These are phyloP conservation scores for Anguilla anguilla DNA, from an alignment of 2,797 vertebrate genomes.

Conservation along the genomic window DNA sequence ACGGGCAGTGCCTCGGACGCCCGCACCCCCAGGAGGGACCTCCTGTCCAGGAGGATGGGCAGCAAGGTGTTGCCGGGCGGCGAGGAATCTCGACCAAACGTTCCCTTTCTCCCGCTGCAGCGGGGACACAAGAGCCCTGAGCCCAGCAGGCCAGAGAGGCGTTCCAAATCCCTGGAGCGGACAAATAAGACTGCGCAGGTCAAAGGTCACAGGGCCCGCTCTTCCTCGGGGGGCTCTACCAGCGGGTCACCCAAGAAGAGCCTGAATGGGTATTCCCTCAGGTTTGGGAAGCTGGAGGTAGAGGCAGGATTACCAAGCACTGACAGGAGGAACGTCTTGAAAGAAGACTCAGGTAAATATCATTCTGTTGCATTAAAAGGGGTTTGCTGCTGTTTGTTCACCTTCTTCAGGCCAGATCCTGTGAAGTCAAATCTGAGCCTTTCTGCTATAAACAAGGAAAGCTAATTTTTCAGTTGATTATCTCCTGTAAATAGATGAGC, in stretches of 20 bases:
- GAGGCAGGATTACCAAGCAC: conserved; percentile 60
- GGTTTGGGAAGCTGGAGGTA: conserved; percentile 70
- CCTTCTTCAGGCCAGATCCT: not conserved
- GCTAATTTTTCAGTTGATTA: not conserved
- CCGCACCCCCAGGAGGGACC: conserved; percentile 56
- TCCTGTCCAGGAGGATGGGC: conserved; percentile 56
- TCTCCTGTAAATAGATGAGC: not conserved
- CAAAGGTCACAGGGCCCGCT: conserved; percentile 70
- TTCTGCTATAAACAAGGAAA: not conserved
- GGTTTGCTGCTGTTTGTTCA: not conserved
- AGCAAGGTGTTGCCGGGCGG: conserved; percentile 63
- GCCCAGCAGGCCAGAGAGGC: conserved; percentile 63
- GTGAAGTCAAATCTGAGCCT: not conserved
- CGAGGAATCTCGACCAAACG: conserved; percentile 62
- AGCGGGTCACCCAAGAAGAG: conserved; percentile 69
- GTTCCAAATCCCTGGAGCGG: conserved; percentile 80
- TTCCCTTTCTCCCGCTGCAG: conserved; percentile 65
- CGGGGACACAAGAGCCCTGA: conserved; percentile 58
- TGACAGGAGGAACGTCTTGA: conserved; percentile 65
- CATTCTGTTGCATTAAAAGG: not conserved
- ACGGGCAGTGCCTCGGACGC: conserved; percentile 61
- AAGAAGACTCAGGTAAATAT: conserved; percentile 74
- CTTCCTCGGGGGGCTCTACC: conserved; percentile 67
- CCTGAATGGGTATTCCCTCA: conserved; percentile 72
- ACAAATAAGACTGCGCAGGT: conserved; percentile 67